A percentile compares a stretch with the other conserved stretches of the same genome.
phyloP scores from a whole-genome alignment of 2,888 invertebrate genomes.

The Hemistola chrysoprasaria region DNA sequence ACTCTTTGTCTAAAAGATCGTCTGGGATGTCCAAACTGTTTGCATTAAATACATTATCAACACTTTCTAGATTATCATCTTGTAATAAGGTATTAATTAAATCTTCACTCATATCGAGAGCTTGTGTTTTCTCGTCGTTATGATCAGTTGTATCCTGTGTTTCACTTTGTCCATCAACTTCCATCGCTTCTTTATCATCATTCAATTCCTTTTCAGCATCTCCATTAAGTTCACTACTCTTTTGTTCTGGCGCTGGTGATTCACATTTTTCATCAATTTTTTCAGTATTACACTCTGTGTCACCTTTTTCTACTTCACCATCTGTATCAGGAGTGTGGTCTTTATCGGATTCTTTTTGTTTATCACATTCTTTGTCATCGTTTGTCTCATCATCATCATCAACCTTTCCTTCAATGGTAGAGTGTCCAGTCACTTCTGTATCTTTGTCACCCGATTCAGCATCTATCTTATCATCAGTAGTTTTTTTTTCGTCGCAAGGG shows the following conservation, averaged over 20 bases:
- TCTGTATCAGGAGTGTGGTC: background rate
- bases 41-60: constrained; percentile 16
- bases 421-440: background rate
- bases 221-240: constrained; percentile 9
- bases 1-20: constrained; percentile 5
- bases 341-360: background rate
- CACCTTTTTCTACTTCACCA: background rate
- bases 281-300: constrained; percentile 3
- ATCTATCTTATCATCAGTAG: constrained; percentile 4
- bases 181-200: constrained; percentile 12
- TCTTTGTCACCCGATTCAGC: background rate
- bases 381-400: background rate
- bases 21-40: constrained; percentile 22
- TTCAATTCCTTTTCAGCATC: constrained; percentile 13
- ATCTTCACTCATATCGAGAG: constrained; percentile 61
- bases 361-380: constrained; percentile 2
- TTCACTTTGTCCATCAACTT: constrained; percentile 18
- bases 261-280: constrained; percentile 2
- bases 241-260: background rate
- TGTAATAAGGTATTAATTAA: constrained; percentile 60
- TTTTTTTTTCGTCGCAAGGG: constrained; percentile 10
- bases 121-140: constrained; percentile 39
- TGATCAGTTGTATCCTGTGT: constrained; percentile 10
- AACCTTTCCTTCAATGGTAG: background rate
- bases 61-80: constrained; percentile 44